These are phyloP conservation scores for Periplaneta americana DNA, from an alignment of 1,140 invertebrate genomes.

Conservation along the genomic window DNA sequence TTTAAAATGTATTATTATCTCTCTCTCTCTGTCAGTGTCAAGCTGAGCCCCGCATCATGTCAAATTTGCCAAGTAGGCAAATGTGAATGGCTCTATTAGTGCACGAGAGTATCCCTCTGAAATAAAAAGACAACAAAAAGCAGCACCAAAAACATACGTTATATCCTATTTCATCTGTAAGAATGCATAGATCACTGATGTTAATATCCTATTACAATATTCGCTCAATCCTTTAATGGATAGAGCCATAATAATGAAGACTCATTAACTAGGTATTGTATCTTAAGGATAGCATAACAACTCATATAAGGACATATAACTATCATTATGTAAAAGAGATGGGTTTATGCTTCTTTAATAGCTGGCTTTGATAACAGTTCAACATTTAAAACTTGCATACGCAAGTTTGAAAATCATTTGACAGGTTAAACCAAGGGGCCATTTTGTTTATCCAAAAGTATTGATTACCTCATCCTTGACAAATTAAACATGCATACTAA, in stretches of 20 bases:
- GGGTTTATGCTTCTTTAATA: background rate
- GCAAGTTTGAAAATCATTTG: constrained; percentile 6
- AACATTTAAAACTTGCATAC: background rate
- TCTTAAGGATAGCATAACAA: background rate
- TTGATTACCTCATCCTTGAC: constrained; percentile 15
- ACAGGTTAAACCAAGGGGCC: constrained; percentile 14
- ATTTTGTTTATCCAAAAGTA: constrained; percentile 18
- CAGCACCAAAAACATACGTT: constrained; percentile 10
- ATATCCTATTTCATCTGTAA: background rate
- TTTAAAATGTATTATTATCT: constrained; percentile 12
- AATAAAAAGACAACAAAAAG: constrained; percentile 20
- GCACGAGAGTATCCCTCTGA: constrained; percentile 14
- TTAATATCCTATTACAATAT: background rate
- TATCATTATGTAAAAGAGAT: background rate
- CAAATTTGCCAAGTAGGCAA: background rate
- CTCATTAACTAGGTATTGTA: background rate
- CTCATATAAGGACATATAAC: background rate
- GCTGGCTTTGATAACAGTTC: background rate
- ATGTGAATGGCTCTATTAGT: background rate
- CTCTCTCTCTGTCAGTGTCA: background rate
- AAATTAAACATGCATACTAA: background rate
- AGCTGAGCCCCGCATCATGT: background rate
- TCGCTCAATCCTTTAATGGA: background rate
- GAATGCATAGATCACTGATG: background rate
- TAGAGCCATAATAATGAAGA: background rate